These are phyloP conservation scores for Drosophila nannoptera DNA, from an alignment of 1,140 invertebrate species.

Conservation along the genomic window DNA sequence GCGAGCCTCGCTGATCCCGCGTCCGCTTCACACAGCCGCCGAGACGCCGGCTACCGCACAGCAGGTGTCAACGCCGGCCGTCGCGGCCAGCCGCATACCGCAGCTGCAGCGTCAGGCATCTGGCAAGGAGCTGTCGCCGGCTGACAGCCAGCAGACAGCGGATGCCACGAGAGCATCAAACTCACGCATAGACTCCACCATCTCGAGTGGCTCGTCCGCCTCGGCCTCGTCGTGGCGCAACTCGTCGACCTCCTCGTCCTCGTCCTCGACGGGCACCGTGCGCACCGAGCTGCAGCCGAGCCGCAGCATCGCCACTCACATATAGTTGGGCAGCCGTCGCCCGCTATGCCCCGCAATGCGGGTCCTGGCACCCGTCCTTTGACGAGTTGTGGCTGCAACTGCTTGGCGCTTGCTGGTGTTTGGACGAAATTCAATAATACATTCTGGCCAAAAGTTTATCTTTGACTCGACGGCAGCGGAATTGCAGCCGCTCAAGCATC, in stretches of 20 bases:
- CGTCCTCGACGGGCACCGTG: constrained; percentile 75
- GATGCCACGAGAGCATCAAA: constrained; percentile 22
- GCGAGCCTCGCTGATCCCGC: constrained; percentile 59
- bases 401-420: constrained; percentile 40
- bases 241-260: constrained; percentile 48
- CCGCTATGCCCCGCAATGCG: constrained; percentile 37
- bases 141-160: constrained; percentile 16
- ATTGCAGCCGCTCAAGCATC: constrained; percentile 14
- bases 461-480: constrained; percentile 39
- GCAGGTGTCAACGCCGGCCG: constrained; percentile 9
- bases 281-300: constrained; percentile 67
- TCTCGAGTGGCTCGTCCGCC: constrained; percentile 59
- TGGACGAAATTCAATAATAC: constrained; percentile 70
- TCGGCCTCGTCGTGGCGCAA: constrained; percentile 51
- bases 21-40: constrained; percentile 26
- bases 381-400: constrained; percentile 15
- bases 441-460: constrained; percentile 68
- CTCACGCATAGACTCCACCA: constrained; percentile 55
- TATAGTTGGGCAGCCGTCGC: constrained; percentile 41
- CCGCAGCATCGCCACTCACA: constrained; percentile 63
- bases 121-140: constrained; percentile 47
- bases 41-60: constrained; percentile 2
- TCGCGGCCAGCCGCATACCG: constrained; percentile 54
- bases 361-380: constrained; percentile 38
- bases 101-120: constrained; percentile 61